phyloP scores from a whole-genome alignment of 2,888 invertebrate genomes.

The Aphelenchoides bicaudatus region DNA sequence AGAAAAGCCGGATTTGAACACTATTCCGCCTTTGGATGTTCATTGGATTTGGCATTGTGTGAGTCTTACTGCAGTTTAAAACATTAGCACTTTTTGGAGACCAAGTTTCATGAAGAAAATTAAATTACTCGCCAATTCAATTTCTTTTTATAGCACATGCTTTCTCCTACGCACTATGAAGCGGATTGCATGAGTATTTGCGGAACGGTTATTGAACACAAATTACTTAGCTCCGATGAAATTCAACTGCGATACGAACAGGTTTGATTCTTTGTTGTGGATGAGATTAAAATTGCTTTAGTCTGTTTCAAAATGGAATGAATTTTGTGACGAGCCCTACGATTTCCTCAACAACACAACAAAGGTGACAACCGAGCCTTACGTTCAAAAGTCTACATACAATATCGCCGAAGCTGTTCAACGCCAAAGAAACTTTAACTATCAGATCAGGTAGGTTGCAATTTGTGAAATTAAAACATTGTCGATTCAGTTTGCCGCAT shows the following conservation, averaged over 20 bases:
- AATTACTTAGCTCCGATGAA: constrained; percentile 59
- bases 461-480: constrained; percentile 4
- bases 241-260: constrained; percentile 42
- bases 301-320: constrained; percentile 45
- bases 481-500: constrained; percentile 64
- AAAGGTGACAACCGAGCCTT: constrained; percentile 30
- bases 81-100: constrained; percentile 19
- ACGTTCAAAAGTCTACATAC: constrained; percentile 58
- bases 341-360: constrained; percentile 40
- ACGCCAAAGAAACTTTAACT: constrained; percentile 64
- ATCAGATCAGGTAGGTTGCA: constrained; percentile 60
- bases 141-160: constrained; percentile 44
- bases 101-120: background rate
- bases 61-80: constrained; percentile 9
- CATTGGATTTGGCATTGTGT: constrained; percentile 64
- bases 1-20: constrained; percentile 30
- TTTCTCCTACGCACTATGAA: constrained; percentile 44
- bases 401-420: constrained; percentile 62
- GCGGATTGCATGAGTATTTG: constrained; percentile 56
- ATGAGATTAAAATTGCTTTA: constrained; percentile 17
- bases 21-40: constrained; percentile 64
- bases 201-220: constrained; percentile 62
- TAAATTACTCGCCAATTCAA: background rate
- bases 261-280: too few relatives aligned
- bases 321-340: constrained; percentile 57